Base-by-base conservation (phyloP, 2,888 invertebrate species). In the Laspeyria flexula region DNA sequence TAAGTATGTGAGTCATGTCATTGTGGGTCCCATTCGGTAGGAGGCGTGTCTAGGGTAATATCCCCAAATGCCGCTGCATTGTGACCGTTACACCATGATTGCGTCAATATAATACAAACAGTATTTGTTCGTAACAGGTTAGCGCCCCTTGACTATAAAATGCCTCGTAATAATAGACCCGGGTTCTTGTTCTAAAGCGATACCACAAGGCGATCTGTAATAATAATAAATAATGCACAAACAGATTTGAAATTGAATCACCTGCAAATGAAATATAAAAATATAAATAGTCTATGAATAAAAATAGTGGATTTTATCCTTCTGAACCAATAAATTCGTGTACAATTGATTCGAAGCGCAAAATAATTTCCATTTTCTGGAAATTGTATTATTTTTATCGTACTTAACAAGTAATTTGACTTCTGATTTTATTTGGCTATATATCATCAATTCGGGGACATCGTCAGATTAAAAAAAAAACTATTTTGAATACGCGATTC, bases 31-130 rank as follows among this genome's bases (percentile, higher is more conserved):
- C 65, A 80, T 81, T 83, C 73, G 71, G 73, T 72, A 55, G 66
- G 57, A 77, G 79, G 76, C 76, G 79, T 77, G 81, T 65, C 76
- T 55, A 56, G 75, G 70, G 71, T 70, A 72, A 74, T 70, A 73
- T 75, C 73, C 73, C 73, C 71, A 70, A 76, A 73, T 74, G 71
- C 74, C 71, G 71, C 53, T 72, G 65, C 69, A 73, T 77, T 71
- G 71, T 79, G 84, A 81, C 83, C 78, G 79, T 83, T 73, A 71
- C 61, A 72, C 73, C 74, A 79, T 79, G 80, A 83, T 81, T 80
- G 76, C 81, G 69, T 76, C 73, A 79, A 77, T 78, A 79, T 75
- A 77, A 76, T 71, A 69, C 59, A 61, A 63, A 70, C 44, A 35
- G 67, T 37, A 21, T 74, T 73, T 65, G 76, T 71, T 50, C 59